These are phyloP conservation scores for Drosophila seguyi DNA, from an alignment of 1,140 invertebrate species.

Conservation along the genomic window DNA sequence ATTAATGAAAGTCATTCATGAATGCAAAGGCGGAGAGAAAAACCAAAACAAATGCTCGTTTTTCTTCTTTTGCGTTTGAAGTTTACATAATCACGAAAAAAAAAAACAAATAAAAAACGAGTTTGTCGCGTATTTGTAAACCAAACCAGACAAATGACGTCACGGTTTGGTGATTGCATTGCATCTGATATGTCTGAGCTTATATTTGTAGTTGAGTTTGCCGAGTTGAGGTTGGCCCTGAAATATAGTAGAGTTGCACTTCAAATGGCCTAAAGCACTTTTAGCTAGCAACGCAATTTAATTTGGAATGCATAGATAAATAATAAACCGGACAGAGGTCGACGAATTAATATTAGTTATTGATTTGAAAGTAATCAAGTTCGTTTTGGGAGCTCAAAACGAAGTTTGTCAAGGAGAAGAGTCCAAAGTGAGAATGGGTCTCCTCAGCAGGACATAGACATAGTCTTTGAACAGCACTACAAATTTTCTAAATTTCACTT, in stretches of 20 bases:
- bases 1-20: conserved; percentile 77
- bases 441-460: too few relatives aligned
- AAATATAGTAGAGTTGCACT: conserved; percentile 53
- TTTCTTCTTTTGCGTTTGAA: conserved; percentile 20
- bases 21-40: conserved; percentile 38
- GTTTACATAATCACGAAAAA: conserved; percentile 63
- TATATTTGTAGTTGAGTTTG: conserved; percentile 30
- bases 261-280: conserved; percentile 37
- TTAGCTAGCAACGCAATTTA: conserved; percentile 30
- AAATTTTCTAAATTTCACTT: too few relatives aligned
- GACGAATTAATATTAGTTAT: conserved; percentile 15
- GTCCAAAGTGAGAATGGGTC: background rate
- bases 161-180: conserved; percentile 68
- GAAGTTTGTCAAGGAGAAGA: background rate
- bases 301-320: conserved; percentile 54
- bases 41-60: conserved; percentile 66
- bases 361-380: conserved; percentile 23
- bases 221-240: conserved; percentile 73
- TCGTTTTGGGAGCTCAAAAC: background rate
- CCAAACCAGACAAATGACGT: conserved; percentile 59
- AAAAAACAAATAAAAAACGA: conserved; percentile 33
- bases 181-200: conserved; percentile 25
- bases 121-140: conserved; percentile 56
- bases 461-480: too few relatives aligned
- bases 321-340: conserved; percentile 25